These are phyloP conservation scores for Diadema setosum DNA, from an alignment of 35 echinoderm and acorn worm species.

Conservation along the genomic window DNA sequence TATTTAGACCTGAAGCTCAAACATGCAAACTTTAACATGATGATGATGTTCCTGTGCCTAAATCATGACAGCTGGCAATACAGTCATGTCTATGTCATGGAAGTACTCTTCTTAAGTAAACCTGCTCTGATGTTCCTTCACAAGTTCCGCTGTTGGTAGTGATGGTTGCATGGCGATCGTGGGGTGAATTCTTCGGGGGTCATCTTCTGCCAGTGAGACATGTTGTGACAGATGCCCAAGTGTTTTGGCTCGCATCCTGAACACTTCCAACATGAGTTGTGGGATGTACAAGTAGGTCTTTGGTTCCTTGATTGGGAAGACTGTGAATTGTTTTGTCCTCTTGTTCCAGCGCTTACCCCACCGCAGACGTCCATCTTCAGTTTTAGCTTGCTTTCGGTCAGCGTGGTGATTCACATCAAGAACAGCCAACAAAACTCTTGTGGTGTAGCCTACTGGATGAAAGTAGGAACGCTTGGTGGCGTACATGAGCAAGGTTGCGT, in stretches of 20 bases:
- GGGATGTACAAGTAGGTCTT: neutral
- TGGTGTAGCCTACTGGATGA: neutral
- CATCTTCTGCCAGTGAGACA: neutral
- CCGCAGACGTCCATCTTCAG: neutral
- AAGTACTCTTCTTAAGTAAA: neutral
- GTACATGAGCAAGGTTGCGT: conserved; percentile 45
- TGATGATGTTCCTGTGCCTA: too few species aligned
- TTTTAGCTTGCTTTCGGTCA: neutral
- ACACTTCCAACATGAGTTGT: neutral
- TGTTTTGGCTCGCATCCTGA: neutral
- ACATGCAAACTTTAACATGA: too few species aligned
- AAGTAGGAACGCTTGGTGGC: neutral
- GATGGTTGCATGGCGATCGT: neutral
- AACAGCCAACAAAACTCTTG: conserved; percentile 3
- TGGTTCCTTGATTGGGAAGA: neutral
- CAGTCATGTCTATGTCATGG: too few species aligned
- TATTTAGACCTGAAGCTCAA: too few species aligned
- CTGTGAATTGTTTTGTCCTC: neutral
- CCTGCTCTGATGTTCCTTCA: neutral
- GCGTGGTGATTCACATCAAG: conserved; percentile 37
- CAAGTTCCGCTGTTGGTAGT: neutral
- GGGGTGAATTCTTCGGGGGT: neutral
- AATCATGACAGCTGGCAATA: too few species aligned
- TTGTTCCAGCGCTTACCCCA: neutral
- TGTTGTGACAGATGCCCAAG: conserved; percentile 16